phyloP scores from a whole-genome alignment of 2,797 vertebrate genomes.

The Apogon hyalosoma region DNA sequence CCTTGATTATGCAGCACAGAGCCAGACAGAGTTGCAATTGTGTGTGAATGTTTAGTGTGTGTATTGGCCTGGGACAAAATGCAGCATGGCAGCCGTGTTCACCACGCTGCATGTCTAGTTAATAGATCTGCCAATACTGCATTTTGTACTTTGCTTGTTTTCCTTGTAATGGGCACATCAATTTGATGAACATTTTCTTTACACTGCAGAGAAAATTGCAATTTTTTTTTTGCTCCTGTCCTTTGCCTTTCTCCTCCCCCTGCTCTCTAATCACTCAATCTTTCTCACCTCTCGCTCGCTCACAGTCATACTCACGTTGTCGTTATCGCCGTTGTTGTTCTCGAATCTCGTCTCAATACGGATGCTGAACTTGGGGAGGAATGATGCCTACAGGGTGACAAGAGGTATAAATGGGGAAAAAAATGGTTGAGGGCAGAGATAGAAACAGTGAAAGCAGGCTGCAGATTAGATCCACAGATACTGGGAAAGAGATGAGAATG shows the following conservation, averaged over 20 bases:
- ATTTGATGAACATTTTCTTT: slow-evolving; percentile 66
- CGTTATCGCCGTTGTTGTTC: slow-evolving; percentile 86
- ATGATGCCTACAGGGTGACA: slow-evolving; percentile 78
- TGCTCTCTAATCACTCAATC: slow-evolving; percentile 52
- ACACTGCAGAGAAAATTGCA: slow-evolving; percentile 66
- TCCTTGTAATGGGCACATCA: slow-evolving; percentile 67
- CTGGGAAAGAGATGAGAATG: slow-evolving; percentile 41
- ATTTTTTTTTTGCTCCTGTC: slow-evolving; percentile 37
- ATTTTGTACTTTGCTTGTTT: slow-evolving; percentile 69
- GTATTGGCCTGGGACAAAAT: slow-evolving; percentile 37
- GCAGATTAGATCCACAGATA: slow-evolving; percentile 54
- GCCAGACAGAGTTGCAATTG: slow-evolving; percentile 23
- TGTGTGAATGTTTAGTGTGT: slow-evolving; percentile 35
- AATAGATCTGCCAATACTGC: slow-evolving; percentile 71
- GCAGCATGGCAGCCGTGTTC: slow-evolving; percentile 47
- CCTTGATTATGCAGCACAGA: slow-evolving; percentile 26
- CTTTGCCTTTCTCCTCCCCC: slow-evolving; percentile 33
- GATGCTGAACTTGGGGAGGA: slow-evolving; percentile 86
- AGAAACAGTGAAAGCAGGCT: slow-evolving; percentile 27
- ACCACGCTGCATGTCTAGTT: slow-evolving; percentile 52
- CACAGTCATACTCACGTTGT: slow-evolving; percentile 82
- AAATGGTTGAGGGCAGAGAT: slow-evolving; percentile 40
- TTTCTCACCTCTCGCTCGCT: slow-evolving; percentile 38
- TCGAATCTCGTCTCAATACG: slow-evolving; percentile 88
- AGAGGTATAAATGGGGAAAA: slow-evolving; percentile 38